Base-by-base conservation (phyloP, 2,113 vertebrate genomes). In the Coptodon bakossiorum region DNA sequence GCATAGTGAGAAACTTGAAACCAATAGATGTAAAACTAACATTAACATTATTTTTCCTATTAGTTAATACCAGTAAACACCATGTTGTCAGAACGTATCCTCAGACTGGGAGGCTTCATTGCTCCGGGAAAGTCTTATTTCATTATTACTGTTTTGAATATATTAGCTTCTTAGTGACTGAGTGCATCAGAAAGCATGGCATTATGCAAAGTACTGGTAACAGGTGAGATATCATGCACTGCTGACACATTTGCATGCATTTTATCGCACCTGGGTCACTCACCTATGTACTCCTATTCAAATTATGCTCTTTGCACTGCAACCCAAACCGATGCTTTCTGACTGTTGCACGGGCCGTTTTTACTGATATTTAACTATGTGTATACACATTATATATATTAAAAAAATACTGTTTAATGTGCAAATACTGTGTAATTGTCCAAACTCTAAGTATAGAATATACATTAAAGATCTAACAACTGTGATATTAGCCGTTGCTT, bases 51-150 rank as follows among this genome's bases (percentile, higher is more conserved):
- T 3, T 76, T 76, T 48, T 29, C 5, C 40, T 24, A 45, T 27
- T 45, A 73, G 9, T 1, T 29, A 17, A 48, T 40, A 29, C 0
- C 24, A 29, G 22, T 76, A 24, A 73, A 45, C 22, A 4, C 38
- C 0, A 6, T 48, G 40, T 27, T 73, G 14, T 50, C 9, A 17
- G 24, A 29, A 48, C 24, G 1, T 29, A 76, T 24, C 40, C 17
- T 78, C 16, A 11, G 16, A 27, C 43, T 76, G 71, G 24, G 71
- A 76, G 43, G 40, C 9, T 12, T 78, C 71, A 78, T 50, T 78
- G 16, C 24, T 76, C 13, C 0, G 1, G 24, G 24, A 76, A 48
- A 19, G 43, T 76, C 43, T 48, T 76, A 73, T 45, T 73, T 73
- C 68, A 45, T 45, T 24, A 27, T 27, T 24, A 27, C 68, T 27